Evolutionary conservation across 2,888 invertebrate genomes (phyloP).

Genomic region (Polydrusus pterygomalis): DNA sequence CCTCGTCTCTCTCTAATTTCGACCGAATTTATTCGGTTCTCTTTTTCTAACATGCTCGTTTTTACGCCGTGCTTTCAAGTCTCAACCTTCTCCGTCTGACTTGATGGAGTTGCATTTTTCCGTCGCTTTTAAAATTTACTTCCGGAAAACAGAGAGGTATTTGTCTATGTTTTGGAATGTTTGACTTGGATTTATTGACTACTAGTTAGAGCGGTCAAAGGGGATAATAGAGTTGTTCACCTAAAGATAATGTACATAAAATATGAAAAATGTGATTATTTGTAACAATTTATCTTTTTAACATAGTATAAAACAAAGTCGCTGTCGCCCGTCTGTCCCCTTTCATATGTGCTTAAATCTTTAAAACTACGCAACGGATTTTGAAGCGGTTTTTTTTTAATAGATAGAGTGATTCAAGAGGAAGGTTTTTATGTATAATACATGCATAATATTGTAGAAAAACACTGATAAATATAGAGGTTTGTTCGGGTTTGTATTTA

Average conservation of each 20-base stretch:
- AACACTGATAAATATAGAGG: too few relatives aligned
- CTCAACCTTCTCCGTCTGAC: constrained; percentile 52
- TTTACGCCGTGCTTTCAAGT: constrained; percentile 50
- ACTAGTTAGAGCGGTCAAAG: constrained; percentile 5
- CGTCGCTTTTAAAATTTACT: constrained; percentile 58
- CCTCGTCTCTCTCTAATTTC: constrained; percentile 63
- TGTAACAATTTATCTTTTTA: too few relatives aligned
- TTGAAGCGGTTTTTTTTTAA: too few relatives aligned
- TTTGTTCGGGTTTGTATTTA: too few relatives aligned
- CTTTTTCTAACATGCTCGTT: constrained; percentile 51
- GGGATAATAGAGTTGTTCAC: background rate
- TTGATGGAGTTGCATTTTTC: constrained; percentile 47
- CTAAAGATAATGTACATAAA: constrained; percentile 1
- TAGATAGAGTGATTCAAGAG: too few relatives aligned
- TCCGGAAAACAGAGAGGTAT: constrained; percentile 56
- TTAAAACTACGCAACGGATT: too few relatives aligned
- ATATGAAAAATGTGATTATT: background rate
- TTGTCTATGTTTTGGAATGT: constrained; percentile 42
- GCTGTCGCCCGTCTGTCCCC: too few relatives aligned
- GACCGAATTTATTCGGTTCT: constrained; percentile 55
- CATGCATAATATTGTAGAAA: too few relatives aligned
- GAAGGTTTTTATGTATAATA: too few relatives aligned
- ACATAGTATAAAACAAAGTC: too few relatives aligned
- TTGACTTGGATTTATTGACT: constrained; percentile 23
- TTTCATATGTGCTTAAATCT: too few relatives aligned